A percentile compares a stretch with the other conserved stretches of the same genome.
Evolutionary conservation across 2,888 invertebrate species (phyloP).

Genomic region (Ophonus ardosiacus): DNA sequence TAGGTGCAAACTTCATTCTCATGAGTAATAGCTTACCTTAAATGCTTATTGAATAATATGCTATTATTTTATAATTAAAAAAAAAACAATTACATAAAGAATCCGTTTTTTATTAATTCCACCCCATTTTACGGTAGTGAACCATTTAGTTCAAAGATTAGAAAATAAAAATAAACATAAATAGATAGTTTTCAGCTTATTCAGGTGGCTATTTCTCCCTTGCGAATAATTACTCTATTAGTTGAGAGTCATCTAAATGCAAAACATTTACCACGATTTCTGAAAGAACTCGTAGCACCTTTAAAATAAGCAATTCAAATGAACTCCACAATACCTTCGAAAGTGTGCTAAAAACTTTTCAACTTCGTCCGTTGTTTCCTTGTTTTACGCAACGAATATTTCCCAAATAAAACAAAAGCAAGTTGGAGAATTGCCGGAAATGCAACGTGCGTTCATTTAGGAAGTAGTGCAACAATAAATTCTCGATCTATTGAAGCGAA

Average conservation of each 20-base stretch:
- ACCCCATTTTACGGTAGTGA: neutral
- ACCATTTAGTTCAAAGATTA: neutral
- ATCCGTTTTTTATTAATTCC: no score
- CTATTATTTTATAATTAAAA: no score
- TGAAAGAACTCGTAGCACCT: constrained; percentile 12
- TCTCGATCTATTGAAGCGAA: constrained; percentile 56
- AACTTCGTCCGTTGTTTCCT: neutral
- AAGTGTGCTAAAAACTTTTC: constrained; percentile 27
- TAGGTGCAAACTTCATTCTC: no score
- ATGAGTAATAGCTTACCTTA: no score
- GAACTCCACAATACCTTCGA: constrained; percentile 29
- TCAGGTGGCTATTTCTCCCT: neutral
- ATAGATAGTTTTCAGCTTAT: neutral
- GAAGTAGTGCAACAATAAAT: constrained; percentile 58
- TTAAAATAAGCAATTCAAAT: constrained; percentile 23
- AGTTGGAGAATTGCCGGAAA: constrained; percentile 20
- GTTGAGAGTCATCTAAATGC: constrained; percentile 3
- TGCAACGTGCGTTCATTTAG: constrained; percentile 54
- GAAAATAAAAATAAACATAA: neutral
- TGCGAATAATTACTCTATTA: neutral
- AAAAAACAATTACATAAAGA: no score
- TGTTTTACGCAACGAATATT: constrained; percentile 30
- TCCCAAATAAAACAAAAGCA: constrained; percentile 27
- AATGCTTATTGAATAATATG: no score
- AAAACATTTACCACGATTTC: constrained; percentile 2